Conservation (phyloP, 1,140 invertebrate species). For the Aphaenogaster floridana region DNA sequence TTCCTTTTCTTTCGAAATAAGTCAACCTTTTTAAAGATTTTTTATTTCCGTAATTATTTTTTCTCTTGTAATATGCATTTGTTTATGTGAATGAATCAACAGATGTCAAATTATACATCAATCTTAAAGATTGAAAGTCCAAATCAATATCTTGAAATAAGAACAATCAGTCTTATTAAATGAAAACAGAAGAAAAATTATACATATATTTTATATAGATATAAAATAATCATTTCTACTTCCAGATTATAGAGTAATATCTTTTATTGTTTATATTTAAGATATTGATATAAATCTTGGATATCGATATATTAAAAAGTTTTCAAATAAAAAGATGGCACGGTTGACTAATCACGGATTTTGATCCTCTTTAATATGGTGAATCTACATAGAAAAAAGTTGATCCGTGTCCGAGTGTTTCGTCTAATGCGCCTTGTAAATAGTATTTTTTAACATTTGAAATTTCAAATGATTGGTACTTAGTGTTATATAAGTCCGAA, state of each 20-base stretch:
- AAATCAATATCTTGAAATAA: slow-evolving; percentile 18
- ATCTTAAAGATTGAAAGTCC: neutral
- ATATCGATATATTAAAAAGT: neutral
- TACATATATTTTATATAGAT: neutral
- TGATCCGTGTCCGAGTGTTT: too few species aligned
- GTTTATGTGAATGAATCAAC: neutral
- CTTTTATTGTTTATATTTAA: slow-evolving; percentile 25
- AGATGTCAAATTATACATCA: slow-evolving; percentile 3
- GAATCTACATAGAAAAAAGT: too few species aligned
- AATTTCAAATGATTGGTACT: too few species aligned
- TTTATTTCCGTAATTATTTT: slow-evolving; percentile 23
- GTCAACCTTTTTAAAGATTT: neutral
- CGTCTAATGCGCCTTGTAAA: too few species aligned
- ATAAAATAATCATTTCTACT: neutral
- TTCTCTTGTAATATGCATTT: neutral
- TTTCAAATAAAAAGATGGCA: neutral
- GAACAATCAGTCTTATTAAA: neutral
- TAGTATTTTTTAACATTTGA: too few species aligned
- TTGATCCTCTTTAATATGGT: too few species aligned
- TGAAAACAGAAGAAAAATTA: neutral
- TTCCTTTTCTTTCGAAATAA: slow-evolving; percentile 25
- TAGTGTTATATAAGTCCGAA: too few species aligned
- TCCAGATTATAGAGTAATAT: neutral
- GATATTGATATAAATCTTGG: slow-evolving; percentile 12
- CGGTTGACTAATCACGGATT: too few species aligned